These are phyloP conservation scores for Lasiurus cinereus DNA, from an alignment of 2,113 vertebrate genomes.

Conservation along the genomic window DNA sequence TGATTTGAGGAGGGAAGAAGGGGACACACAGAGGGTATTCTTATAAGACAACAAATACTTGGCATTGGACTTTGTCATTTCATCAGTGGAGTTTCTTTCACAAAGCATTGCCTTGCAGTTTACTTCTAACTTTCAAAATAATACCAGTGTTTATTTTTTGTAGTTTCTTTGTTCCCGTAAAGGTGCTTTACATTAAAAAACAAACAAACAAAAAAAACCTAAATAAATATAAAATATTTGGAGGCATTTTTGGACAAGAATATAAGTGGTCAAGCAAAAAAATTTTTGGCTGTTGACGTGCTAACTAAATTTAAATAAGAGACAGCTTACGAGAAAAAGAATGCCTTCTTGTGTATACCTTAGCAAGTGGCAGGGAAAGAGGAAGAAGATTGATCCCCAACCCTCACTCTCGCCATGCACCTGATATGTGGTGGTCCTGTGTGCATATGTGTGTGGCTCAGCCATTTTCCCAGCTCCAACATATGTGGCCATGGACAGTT, in stretches of 20 bases:
- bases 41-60: not conserved
- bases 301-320: not conserved
- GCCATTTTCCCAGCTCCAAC: too few relatives aligned
- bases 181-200: not conserved
- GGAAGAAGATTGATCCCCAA: not conserved
- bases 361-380: not conserved
- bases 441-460: not conserved
- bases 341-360: not conserved
- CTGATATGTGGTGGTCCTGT: too few relatives aligned
- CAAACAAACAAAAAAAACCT: not conserved
- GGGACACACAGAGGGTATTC: not conserved
- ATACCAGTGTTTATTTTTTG: not conserved
- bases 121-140: conserved; percentile 9
- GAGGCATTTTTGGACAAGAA: not conserved
- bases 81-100: not conserved
- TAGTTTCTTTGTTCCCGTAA: not conserved
- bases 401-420: not conserved
- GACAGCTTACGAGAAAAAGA: not conserved
- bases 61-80: not conserved
- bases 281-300: not conserved
- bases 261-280: not conserved
- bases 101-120: not conserved
- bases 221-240: not conserved
- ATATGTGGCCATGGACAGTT: not conserved
- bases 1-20: not conserved